Conservation (phyloP, 2,797 vertebrate genomes). For the Tokudaia muenninki region DNA sequence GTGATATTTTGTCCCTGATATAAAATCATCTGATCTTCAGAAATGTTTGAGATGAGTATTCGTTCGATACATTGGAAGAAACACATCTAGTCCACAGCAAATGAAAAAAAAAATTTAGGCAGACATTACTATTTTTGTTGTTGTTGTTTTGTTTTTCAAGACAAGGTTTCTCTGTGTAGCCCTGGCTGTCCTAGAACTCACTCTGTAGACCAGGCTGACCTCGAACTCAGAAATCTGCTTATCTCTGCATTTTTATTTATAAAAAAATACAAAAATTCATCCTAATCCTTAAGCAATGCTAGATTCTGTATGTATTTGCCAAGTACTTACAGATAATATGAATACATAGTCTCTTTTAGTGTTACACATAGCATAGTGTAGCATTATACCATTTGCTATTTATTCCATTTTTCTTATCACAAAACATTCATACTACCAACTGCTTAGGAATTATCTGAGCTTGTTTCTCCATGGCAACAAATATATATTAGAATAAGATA, state of each 20-base stretch:
- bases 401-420: not conserved
- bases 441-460: not conserved
- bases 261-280: conserved; percentile 1
- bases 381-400: not conserved
- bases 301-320: conserved; percentile 21
- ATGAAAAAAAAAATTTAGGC: not conserved
- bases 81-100: not conserved
- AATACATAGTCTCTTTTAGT: conserved; percentile 35
- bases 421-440: conserved; percentile 30
- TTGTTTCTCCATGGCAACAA: conserved; percentile 35
- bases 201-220: too few relatives aligned
- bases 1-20: not conserved
- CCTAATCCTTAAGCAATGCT: not conserved
- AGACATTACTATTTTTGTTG: not conserved
- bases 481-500: conserved; percentile 27
- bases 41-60: not conserved
- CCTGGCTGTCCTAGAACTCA: too few relatives aligned
- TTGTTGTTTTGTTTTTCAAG: too few relatives aligned
- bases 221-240: too few relatives aligned
- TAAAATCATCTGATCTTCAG: conserved; percentile 34
- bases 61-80: conserved; percentile 33
- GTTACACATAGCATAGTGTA: too few relatives aligned
- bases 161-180: too few relatives aligned
- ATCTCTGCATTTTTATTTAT: not conserved
- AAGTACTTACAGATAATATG: conserved; percentile 47